Percentiles rank a stretch among this genome's conserved stretches.
Evolutionary conservation across 2,797 vertebrate genomes (phyloP).

Genomic region (Microctenopoma steveboyesi): DNA sequence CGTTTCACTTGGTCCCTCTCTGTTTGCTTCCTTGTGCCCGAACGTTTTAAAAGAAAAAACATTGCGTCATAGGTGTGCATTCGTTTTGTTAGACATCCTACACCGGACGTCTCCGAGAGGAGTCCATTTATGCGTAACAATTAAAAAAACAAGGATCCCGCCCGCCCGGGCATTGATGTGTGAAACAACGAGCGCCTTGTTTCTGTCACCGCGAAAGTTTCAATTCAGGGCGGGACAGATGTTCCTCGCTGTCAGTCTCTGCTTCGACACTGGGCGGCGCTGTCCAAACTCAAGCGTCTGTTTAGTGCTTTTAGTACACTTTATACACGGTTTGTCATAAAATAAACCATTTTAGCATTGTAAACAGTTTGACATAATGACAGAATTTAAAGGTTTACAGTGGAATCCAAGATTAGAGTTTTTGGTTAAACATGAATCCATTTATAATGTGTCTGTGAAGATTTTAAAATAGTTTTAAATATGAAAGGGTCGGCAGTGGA

Average conservation of each 20-base stretch:
- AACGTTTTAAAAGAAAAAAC: constrained; percentile 52
- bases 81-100: background rate
- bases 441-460: too few relatives aligned
- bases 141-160: background rate
- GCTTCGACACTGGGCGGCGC: constrained; percentile 23
- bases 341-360: background rate
- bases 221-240: constrained; percentile 70
- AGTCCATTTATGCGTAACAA: rapidly evolving
- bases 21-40: constrained; percentile 50
- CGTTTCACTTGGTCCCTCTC: background rate
- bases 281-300: background rate
- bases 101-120: background rate
- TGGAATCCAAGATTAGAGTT: background rate
- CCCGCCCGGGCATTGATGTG: background rate
- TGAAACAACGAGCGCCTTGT: background rate
- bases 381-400: background rate
- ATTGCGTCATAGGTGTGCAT: background rate
- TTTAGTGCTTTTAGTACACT: background rate
- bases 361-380: background rate
- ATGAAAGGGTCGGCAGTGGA: too few relatives aligned
- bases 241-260: background rate
- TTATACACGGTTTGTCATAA: too few relatives aligned
- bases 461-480: too few relatives aligned
- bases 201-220: constrained; percentile 73
- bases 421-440: too few relatives aligned